Evolutionary conservation across 1,140 invertebrate species (phyloP).

Genomic region (Anadara kagoshimensis): DNA sequence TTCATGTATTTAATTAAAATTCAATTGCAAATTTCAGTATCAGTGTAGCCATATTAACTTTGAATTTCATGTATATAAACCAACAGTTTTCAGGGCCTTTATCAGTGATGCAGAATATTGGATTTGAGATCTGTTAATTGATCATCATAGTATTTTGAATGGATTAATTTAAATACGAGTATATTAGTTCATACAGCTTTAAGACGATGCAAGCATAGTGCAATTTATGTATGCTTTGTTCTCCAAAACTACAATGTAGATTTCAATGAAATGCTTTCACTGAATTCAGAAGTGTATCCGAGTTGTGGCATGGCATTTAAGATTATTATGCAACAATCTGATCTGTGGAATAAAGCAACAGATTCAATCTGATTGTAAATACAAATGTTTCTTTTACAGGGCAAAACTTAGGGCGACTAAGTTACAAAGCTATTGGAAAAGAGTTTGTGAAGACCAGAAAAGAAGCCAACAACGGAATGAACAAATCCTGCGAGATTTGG

Average conservation of each 20-base stretch:
- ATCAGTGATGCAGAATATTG: background rate
- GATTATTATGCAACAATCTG: too few species aligned
- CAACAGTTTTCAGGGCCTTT: background rate
- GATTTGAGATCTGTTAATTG: too few species aligned
- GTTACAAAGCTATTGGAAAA: slow-evolving; percentile 68
- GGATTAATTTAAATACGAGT: too few species aligned
- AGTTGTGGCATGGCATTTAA: too few species aligned
- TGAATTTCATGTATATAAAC: background rate
- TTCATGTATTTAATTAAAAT: background rate
- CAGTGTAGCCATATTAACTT: background rate
- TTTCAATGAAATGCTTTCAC: too few species aligned
- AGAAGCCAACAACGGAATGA: slow-evolving; percentile 67
- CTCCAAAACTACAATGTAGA: background rate
- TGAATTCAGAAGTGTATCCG: too few species aligned
- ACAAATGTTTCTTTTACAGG: slow-evolving; percentile 32
- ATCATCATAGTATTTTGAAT: slow-evolving; percentile 7
- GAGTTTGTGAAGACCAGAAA: slow-evolving; percentile 69
- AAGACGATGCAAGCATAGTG: too few species aligned
- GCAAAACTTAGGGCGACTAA: slow-evolving; percentile 61
- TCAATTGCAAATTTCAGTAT: background rate
- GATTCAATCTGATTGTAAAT: background rate
- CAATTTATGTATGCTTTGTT: background rate
- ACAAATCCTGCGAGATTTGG: slow-evolving; percentile 62
- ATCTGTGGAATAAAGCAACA: background rate
- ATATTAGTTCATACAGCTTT: too few species aligned